phyloP scores from a whole-genome alignment of 1,140 invertebrate genomes.

The Bombus sibiricus region DNA sequence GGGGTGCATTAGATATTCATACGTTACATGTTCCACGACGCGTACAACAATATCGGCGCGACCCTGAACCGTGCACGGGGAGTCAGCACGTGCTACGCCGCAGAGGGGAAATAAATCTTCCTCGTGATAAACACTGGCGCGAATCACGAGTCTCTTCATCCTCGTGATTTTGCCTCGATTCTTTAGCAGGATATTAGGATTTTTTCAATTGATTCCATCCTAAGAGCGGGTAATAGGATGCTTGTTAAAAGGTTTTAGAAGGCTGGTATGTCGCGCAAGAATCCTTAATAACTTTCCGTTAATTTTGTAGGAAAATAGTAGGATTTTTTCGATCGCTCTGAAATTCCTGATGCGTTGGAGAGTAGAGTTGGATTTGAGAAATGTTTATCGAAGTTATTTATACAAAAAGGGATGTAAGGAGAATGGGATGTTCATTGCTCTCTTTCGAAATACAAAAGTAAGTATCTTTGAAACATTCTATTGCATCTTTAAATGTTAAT shows the following conservation, averaged over 20 bases:
- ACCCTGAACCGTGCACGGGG: slow-evolving; percentile 57
- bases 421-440: not conserved
- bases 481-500: not conserved
- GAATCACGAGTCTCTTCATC: not conserved
- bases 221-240: too few relatives aligned
- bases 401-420: too few relatives aligned
- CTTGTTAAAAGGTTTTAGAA: too few relatives aligned
- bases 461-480: not conserved
- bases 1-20: slow-evolving; percentile 82
- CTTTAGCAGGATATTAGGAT: not conserved
- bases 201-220: not conserved
- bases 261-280: fast-evolving
- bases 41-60: slow-evolving; percentile 75
- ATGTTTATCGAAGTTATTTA: not conserved
- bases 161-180: not conserved
- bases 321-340: not conserved
- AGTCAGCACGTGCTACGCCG: slow-evolving; percentile 59
- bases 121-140: slow-evolving; percentile 57
- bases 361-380: not conserved
- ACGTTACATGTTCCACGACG: slow-evolving; percentile 78
- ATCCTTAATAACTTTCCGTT: not conserved
- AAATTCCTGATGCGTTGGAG: too few relatives aligned
- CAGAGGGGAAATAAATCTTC: slow-evolving; percentile 65
- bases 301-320: not conserved
- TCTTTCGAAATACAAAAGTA: not conserved